Evolutionary conservation across 1,140 invertebrate species (phyloP).

Genomic region (Zophobas atratus): DNA sequence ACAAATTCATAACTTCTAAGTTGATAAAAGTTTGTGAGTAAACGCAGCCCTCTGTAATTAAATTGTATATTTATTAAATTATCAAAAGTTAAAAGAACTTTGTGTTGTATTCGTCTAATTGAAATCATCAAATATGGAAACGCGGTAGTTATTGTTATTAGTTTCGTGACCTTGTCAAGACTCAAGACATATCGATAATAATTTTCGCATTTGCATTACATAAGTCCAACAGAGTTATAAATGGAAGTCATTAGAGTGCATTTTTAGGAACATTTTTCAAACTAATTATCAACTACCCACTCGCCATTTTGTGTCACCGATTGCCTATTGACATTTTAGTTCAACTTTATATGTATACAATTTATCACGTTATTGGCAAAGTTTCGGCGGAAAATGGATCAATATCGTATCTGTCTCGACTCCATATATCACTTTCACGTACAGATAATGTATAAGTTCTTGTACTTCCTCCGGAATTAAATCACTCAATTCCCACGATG

Average conservation of each 20-base stretch:
- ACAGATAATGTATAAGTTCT: background rate
- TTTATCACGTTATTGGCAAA: background rate
- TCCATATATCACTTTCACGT: background rate
- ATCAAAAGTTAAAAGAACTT: background rate
- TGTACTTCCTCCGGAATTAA: slow-evolving; percentile 12
- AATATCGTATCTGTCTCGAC: background rate
- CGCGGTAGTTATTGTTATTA: background rate
- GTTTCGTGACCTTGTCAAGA: slow-evolving; percentile 26
- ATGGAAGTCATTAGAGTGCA: no score
- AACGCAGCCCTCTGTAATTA: background rate
- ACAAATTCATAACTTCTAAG: slow-evolving; percentile 14
- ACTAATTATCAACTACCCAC: background rate
- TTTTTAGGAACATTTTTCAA: no score
- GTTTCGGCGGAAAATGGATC: background rate
- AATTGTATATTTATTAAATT: background rate
- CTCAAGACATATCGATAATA: background rate
- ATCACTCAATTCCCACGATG: background rate
- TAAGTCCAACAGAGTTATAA: background rate
- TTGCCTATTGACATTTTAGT: background rate
- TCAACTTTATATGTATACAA: background rate
- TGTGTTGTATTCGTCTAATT: background rate
- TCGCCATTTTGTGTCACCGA: background rate
- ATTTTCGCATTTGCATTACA: slow-evolving; percentile 16
- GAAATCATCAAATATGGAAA: slow-evolving; percentile 2
- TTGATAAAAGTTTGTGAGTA: background rate